A percentile compares a stretch with the other conserved stretches of the same genome.
phyloP scores from a whole-genome alignment of 2,888 invertebrate species.

The Lasioglossum villosulum region DNA sequence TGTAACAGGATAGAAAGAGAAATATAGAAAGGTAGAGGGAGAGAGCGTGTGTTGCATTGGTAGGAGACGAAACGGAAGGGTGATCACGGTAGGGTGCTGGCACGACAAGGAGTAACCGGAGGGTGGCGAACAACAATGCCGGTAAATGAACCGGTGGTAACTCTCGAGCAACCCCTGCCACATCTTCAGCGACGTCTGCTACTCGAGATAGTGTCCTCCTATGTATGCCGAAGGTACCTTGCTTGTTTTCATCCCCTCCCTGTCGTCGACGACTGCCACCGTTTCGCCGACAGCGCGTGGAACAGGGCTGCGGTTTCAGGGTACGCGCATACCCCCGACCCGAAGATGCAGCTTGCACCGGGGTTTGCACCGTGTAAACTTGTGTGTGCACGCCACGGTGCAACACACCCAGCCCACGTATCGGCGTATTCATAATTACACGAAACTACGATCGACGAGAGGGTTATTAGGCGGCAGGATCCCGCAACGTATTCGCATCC shows the following conservation, averaged over 20 bases:
- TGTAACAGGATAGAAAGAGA: background rate
- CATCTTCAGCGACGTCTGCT: constrained; percentile 76
- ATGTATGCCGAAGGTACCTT: constrained; percentile 52
- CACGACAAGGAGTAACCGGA: constrained; percentile 24
- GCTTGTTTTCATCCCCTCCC: constrained; percentile 58
- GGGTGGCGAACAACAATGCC: constrained; percentile 78
- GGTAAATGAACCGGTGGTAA: constrained; percentile 81
- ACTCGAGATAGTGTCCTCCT: constrained; percentile 72
- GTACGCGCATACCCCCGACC: constrained; percentile 38
- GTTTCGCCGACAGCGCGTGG: constrained; percentile 36
- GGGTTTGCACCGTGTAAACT: constrained; percentile 4
- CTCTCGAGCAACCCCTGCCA: constrained; percentile 69
- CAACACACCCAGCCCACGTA: constrained; percentile 44
- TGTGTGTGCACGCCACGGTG: constrained; percentile 27
- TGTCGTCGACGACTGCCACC: background rate
- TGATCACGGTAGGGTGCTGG: constrained; percentile 31
- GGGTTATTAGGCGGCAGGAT: constrained; percentile 67
- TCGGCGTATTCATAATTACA: constrained; percentile 72
- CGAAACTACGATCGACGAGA: constrained; percentile 68
- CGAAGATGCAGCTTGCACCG: constrained; percentile 16
- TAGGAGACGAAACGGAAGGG: constrained; percentile 8
- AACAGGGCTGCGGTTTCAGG: constrained; percentile 64
- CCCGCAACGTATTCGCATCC: constrained; percentile 47
- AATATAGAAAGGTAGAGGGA: background rate
- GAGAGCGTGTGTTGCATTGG: constrained; percentile 9